Base-by-base conservation (phyloP, 2,797 vertebrate genomes). In the Sternotherus odoratus region DNA sequence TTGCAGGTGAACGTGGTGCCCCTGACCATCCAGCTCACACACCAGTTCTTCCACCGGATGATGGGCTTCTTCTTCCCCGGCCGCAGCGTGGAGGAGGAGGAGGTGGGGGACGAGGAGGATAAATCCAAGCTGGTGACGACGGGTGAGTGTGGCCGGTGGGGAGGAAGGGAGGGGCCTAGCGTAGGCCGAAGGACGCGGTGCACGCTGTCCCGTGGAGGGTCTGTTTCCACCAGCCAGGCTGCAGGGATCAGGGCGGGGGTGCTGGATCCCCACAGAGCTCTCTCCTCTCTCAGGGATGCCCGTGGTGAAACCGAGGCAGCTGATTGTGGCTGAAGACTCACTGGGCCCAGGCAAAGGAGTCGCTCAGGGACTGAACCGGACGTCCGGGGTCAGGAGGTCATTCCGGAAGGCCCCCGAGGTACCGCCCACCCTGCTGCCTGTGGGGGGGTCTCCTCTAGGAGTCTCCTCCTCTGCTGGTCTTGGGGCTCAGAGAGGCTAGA, bases 31-130 rank as follows among this genome's bases (percentile, higher is more conserved):
- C 99, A 99, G 98, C 98, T 99, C 79, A 99, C 99, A 96, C 99
- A 99, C 97, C 99, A 99, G 98, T 99, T 99, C 98, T 99, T 99
- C 97, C 99, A 99, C 96, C 98, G 99, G 93, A 99, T 99, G 99
- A 99, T 99, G 99, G 99, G 99, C 39, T 99, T 99, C 97, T 99
- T 99, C 97, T 99, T 99, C 96, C 99, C 99, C 0, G 99, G 99
- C 24, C 98, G 99, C 97, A 99, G 98, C 23, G 98, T 99, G 46
- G 99, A 99, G 94, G 99, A 99, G 96, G 99, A 99, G 91, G 99
- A 99, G 94, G 98, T 99, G 89, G 98, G 99, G 2, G 99, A 99
- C 93, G 99, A 99, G 94, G 99, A 99, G 95, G 99, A 99, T 98
- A 99, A 99, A 88, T 99, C 99, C 88, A 98, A 99, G 97, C 95